These are phyloP conservation scores for Netelia melanura DNA, from an alignment of 2,888 invertebrate genomes.

Conservation along the genomic window DNA sequence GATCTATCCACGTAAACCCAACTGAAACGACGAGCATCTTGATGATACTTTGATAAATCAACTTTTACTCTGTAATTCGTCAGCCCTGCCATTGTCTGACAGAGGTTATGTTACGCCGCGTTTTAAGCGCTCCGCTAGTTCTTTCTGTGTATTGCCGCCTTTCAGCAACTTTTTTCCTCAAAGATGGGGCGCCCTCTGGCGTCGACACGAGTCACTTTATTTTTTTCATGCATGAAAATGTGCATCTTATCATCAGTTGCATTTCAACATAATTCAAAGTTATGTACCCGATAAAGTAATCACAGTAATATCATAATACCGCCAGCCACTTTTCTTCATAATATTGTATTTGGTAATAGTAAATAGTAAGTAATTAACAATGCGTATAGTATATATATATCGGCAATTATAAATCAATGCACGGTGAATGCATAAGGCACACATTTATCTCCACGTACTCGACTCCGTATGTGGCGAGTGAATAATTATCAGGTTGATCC, in stretches of 20 bases:
- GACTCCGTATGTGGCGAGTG: not conserved
- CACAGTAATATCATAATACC: too few relatives aligned
- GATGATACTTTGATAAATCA: slow-evolving; percentile 77
- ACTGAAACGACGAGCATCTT: slow-evolving; percentile 77
- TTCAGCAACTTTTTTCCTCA: too few relatives aligned
- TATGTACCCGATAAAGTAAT: too few relatives aligned
- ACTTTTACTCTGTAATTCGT: slow-evolving; percentile 79
- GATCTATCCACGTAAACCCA: slow-evolving; percentile 79
- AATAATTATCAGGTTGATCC: not conserved
- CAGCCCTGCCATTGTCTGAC: slow-evolving; percentile 43
- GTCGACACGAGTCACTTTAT: too few relatives aligned
- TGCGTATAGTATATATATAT: slow-evolving; percentile 57
- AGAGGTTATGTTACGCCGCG: not conserved
- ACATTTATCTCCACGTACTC: slow-evolving; percentile 38
- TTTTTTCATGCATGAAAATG: too few relatives aligned
- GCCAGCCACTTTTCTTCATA: slow-evolving; percentile 29
- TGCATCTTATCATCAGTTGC: too few relatives aligned
- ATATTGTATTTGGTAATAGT: slow-evolving; percentile 66
- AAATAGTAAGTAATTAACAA: slow-evolving; percentile 67
- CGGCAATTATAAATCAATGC: slow-evolving; percentile 54
- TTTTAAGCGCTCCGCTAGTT: too few relatives aligned
- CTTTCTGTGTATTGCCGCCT: too few relatives aligned
- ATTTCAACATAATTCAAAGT: too few relatives aligned
- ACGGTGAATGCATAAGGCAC: slow-evolving; percentile 59
- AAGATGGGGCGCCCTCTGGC: too few relatives aligned